Evolutionary conservation across 92 coral and sea anemone species (phyloP).

Genomic region (Parazoanthus swiftii): DNA sequence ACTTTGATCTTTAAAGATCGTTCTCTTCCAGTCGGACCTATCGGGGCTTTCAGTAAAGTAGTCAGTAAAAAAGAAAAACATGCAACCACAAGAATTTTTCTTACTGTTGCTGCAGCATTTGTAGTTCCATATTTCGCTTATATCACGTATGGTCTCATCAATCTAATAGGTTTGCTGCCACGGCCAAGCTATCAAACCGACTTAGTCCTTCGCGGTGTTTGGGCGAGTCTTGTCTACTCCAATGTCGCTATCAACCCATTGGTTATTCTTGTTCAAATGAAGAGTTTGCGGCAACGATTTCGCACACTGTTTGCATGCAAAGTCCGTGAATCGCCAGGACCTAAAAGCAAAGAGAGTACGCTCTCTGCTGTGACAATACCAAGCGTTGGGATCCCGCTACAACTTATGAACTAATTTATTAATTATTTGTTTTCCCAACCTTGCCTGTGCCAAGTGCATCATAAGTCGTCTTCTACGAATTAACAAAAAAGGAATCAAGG

Average conservation of each 20-base stretch:
- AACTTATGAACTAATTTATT: neutral
- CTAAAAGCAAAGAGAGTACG: neutral
- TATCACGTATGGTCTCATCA: neutral
- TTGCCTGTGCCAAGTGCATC: neutral
- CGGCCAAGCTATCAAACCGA: neutral
- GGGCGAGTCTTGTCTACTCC: neutral
- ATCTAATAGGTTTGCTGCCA: neutral
- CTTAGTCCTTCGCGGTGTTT: neutral
- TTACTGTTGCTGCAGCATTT: neutral
- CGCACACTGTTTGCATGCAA: neutral
- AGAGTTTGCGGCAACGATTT: neutral
- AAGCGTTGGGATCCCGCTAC: neutral
- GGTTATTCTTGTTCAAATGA: neutral
- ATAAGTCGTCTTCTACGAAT: neutral
- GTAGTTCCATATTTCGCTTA: conserved; percentile 5
- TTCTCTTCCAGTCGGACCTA: neutral
- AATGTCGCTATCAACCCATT: neutral
- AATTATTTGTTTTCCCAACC: neutral
- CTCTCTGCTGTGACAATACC: neutral
- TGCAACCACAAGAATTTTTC: neutral
- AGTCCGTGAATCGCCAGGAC: neutral
- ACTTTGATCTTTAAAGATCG: neutral
- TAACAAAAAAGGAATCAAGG: too few species aligned
- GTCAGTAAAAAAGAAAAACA: neutral
- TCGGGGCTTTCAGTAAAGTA: too few species aligned